phyloP scores from a whole-genome alignment of 2,888 invertebrate genomes.

The Bugulina stolonifera region DNA sequence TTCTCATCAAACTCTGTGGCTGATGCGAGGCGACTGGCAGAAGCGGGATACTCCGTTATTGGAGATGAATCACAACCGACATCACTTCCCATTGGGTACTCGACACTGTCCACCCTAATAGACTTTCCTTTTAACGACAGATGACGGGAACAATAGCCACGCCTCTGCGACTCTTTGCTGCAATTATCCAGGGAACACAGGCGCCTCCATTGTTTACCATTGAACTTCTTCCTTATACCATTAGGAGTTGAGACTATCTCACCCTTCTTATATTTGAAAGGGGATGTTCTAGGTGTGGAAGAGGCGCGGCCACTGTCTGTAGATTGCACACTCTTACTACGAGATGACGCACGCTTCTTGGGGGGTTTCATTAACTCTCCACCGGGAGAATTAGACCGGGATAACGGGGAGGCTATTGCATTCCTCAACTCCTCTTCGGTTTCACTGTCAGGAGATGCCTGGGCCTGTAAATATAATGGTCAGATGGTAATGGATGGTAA shows the following conservation, averaged over 20 bases:
- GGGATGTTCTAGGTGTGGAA: constrained; percentile 27
- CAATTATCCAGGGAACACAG: constrained; percentile 92
- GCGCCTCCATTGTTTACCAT: constrained; percentile 98
- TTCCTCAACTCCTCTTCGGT: constrained; percentile 23
- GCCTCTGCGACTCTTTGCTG: constrained; percentile 90
- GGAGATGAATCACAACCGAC: constrained; percentile 5
- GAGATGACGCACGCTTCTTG: constrained; percentile 25
- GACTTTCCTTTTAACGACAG: constrained; percentile 68
- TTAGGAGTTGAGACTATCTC: constrained; percentile 89
- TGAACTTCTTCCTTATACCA: constrained; percentile 96
- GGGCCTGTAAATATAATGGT: too few species aligned
- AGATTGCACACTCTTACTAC: constrained; percentile 48
- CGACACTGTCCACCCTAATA: background rate
- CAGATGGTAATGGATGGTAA: too few species aligned
- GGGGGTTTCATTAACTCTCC: constrained; percentile 15
- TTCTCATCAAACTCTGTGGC: constrained; percentile 67
- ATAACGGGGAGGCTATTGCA: background rate
- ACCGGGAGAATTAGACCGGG: constrained; percentile 10
- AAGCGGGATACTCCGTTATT: background rate
- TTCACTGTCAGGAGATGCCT: constrained; percentile 25
- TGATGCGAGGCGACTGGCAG: constrained; percentile 1
- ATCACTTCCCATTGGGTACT: background rate
- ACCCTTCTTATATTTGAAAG: constrained; percentile 65
- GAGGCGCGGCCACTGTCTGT: constrained; percentile 35
- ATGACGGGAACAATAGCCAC: constrained; percentile 94